Evolutionary conservation across 1,140 invertebrate species (phyloP).

Genomic region (Melipona quadrifasciata): DNA sequence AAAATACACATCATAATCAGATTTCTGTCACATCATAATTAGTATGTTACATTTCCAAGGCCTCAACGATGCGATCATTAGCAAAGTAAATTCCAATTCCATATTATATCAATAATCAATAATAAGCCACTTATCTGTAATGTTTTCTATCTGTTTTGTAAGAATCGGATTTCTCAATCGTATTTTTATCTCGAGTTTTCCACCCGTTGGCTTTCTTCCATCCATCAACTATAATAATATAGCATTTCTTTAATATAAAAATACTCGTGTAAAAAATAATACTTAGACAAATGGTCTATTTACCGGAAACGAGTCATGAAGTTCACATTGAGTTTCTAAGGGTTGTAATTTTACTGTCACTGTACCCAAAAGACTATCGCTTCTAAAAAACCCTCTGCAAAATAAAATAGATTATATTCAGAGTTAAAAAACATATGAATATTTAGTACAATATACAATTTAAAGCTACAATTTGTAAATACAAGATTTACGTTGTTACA

Average conservation of each 20-base stretch:
- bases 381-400: slow-evolving; percentile 95
- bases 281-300: slow-evolving; percentile 76
- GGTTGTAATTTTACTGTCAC: slow-evolving; percentile 91
- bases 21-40: slow-evolving; percentile 18
- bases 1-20: background rate
- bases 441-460: background rate
- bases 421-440: background rate
- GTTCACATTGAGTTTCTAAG: slow-evolving; percentile 91
- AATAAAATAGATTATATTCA: slow-evolving; percentile 67
- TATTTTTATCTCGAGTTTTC: slow-evolving; percentile 95
- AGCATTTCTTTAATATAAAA: background rate
- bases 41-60: slow-evolving; percentile 23
- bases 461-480: background rate
- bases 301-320: slow-evolving; percentile 96
- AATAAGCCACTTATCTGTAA: slow-evolving; percentile 96
- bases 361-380: slow-evolving; percentile 93
- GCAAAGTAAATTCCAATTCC: slow-evolving; percentile 1
- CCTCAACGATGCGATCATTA: background rate
- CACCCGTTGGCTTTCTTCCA: slow-evolving; percentile 92
- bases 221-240: slow-evolving; percentile 88
- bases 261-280: background rate
- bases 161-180: slow-evolving; percentile 95
- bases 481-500: slow-evolving; percentile 69
- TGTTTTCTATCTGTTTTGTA: slow-evolving; percentile 94
- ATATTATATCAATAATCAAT: slow-evolving; percentile 82